Evolutionary conservation across 1,140 invertebrate species (phyloP), one percentile per base, ranked within the genome.

Genomic region (Scaptomyza pallida): DNA sequence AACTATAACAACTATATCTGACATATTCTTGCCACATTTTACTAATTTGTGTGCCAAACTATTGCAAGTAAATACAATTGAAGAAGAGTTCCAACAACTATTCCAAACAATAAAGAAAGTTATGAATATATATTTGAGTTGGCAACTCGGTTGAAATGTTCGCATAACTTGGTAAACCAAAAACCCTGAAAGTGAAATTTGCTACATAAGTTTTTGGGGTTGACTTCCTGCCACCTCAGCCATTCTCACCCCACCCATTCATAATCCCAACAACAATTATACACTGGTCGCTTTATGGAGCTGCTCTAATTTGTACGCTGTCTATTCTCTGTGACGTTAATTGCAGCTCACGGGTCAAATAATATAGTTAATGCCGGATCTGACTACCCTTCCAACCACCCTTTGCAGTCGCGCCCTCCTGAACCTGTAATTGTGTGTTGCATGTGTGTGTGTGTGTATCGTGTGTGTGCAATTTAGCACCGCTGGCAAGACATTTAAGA

Each of bases 381-480:
- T 30, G 17, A 19, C 43, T 37, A 41, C 16, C 37, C 15, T 8
- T 12, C 35, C 48, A 43, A 52, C 43, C 30, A 16, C 9, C 52
- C 45, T 50, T 19, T 9, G 13, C 26, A 47, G 50, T 35, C 50
- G n/a, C 47, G 15, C 33, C 37, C 59, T n/a, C 59, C 47, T 30
- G 12, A 33, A 21, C 47, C 45, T 13, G 33, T 64, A 50, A 17
- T 3, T 17, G 17, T 40, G 23, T 17, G 26, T n/a, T n/a, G n/a
- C n/a, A n/a, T n/a, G n/a, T n/a, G 47, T 17, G 47, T 71, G 63
- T 76, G 61, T 64, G 77, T 16, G 50, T 44, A 47, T 56, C 60
- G n/a, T n/a, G n/a, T 19, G 30, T 80, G 81, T 86, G 82, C 77
- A 80, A 86, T 86, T 81, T 86, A 86, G 81, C 77, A 88, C 82